Percentiles rank a stretch among this genome's conserved stretches.
Evolutionary conservation across 2,888 invertebrate genomes (phyloP).

Genomic region (Nymphalis urticae): DNA sequence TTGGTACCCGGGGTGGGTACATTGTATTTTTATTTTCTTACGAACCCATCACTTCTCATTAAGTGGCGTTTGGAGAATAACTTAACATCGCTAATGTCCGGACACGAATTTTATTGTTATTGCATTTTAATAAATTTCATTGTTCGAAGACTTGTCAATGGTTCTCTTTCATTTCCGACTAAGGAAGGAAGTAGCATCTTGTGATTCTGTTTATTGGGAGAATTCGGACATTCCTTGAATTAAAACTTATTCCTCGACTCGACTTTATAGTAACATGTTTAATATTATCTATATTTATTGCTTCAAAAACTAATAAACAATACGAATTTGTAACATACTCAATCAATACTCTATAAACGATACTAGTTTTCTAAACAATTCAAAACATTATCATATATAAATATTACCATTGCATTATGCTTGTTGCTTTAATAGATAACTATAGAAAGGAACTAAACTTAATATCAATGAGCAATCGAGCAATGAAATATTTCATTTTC

Average conservation of each 20-base stretch:
- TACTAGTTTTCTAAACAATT: too few relatives aligned
- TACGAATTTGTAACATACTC: too few relatives aligned
- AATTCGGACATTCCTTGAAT: conserved; percentile 30
- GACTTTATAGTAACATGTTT: background rate
- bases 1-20: conserved; percentile 62
- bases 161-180: conserved; percentile 62
- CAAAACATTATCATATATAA: too few relatives aligned
- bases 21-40: conserved; percentile 79
- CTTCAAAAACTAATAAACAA: too few relatives aligned
- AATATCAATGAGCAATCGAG: conserved; percentile 16
- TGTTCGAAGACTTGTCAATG: conserved; percentile 67
- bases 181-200: conserved; percentile 70
- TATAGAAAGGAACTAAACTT: background rate
- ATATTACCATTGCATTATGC: too few relatives aligned
- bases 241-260: conserved; percentile 2
- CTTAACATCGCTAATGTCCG: conserved; percentile 79
- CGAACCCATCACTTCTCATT: conserved; percentile 82
- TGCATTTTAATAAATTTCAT: conserved; percentile 80
- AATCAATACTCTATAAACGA: too few relatives aligned
- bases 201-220: conserved; percentile 49
- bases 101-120: conserved; percentile 81
- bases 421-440: background rate
- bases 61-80: conserved; percentile 81
- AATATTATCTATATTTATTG: conserved; percentile 2
- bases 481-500: conserved; percentile 28